A percentile compares a stretch with the other conserved stretches of the same genome.
These are phyloP conservation scores for Xenus cinereus DNA, from an alignment of 2,113 vertebrate genomes.

Conservation along the genomic window DNA sequence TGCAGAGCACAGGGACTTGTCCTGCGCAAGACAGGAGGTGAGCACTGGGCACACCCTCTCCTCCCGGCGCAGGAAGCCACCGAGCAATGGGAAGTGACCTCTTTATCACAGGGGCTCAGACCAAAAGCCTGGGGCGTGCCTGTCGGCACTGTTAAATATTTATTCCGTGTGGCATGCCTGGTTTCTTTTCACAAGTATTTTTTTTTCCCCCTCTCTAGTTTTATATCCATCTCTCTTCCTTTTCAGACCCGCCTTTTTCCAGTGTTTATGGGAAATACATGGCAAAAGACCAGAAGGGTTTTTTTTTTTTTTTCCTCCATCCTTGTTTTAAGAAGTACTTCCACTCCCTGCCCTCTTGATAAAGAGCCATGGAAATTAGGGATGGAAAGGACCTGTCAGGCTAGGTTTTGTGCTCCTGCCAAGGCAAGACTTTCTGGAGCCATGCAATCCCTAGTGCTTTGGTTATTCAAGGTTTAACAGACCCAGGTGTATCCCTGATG, in stretches of 20 bases:
- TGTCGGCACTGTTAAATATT: neutral
- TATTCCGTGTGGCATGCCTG: neutral
- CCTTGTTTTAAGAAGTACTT: neutral
- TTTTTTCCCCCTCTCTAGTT: neutral
- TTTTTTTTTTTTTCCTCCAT: accelerated
- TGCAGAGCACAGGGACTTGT: neutral
- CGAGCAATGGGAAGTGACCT: neutral
- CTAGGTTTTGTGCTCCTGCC: neutral
- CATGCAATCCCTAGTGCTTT: neutral
- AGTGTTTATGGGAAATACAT: neutral
- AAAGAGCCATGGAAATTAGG: neutral
- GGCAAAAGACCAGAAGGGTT: neutral
- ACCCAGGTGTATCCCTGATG: neutral
- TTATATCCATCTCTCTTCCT: neutral
- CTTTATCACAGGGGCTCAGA: neutral
- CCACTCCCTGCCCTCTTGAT: neutral
- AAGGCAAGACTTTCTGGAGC: neutral
- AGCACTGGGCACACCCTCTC: neutral
- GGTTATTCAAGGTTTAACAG: neutral
- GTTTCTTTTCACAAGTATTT: neutral
- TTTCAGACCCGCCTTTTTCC: neutral
- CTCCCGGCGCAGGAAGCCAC: neutral
- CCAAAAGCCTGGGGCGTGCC: neutral
- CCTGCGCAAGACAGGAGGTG: neutral
- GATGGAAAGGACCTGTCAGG: neutral